Base-by-base conservation (phyloP, 1,140 invertebrate species). In the Nephila pilipes region DNA sequence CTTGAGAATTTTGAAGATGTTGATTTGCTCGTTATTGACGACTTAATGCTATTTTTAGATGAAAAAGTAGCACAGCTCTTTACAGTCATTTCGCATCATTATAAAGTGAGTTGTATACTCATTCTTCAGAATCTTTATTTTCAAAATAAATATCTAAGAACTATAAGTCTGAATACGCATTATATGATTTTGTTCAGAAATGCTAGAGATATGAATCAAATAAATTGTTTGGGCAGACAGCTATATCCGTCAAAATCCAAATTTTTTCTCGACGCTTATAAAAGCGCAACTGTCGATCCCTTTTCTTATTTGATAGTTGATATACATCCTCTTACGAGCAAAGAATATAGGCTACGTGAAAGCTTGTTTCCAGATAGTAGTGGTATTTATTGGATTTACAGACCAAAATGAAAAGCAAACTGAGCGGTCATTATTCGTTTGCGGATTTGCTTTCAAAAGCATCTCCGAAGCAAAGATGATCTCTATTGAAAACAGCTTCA, bases 111-210 rank as follows among this genome's bases (percentile, higher is more conserved):
- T 10, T 38, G 85, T 22, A 92, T 92, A 69, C 12, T 92, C 1
- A 55, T 92, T 14, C 54, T 92, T 32, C 90, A 92, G 85, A 92
- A 85, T 57, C n/a, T n/a, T 57, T 92, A 22, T 92, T 92, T 60
- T 38, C 60, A 2, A 46, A 58, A 57, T 85, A 14, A 8, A 92
- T 54, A 75, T 32, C 32, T 91, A 57, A 29, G 90, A 25, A 60
- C 85, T 75, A 92, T 92, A n/a, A 57, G 58, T 55, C 14, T 92
- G 12, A 92, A 85, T n/a, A 16, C 90, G 1, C 90, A 92, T 36
- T 92, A 92, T 10, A 60, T 90, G 5, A 83, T 92, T 1, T 54
- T 92, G 25, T 85, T 92, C 69, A 92, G 85, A 54, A 92, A 92
- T 36, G 6, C 80, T 0, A 63, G 81, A 32, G 80, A 92, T 36